Percentiles rank a stretch among this genome's conserved stretches.
phyloP scores from a whole-genome alignment of 2,888 invertebrate species.

The Andrena camellia region DNA sequence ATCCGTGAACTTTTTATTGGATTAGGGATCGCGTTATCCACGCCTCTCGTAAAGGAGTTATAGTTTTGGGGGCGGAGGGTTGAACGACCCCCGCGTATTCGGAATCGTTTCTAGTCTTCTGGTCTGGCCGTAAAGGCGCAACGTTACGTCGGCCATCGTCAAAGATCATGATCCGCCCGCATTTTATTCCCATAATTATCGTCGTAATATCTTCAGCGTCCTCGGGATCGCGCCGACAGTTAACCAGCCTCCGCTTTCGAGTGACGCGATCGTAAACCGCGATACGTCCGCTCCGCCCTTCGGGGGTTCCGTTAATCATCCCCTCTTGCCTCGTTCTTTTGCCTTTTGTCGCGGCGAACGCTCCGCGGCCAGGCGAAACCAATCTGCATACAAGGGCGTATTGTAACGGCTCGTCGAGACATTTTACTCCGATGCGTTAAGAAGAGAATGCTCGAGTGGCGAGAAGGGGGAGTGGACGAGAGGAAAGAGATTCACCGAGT shows the following conservation, averaged over 20 bases:
- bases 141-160: background rate
- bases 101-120: conserved; percentile 8
- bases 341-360: conserved; percentile 28
- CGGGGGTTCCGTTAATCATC: conserved; percentile 33
- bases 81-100: conserved; percentile 39
- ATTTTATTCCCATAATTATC: conserved; percentile 37
- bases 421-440: conserved; percentile 31
- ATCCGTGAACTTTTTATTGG: conserved; percentile 10
- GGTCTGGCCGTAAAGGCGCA: conserved; percentile 1
- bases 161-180: background rate
- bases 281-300: background rate
- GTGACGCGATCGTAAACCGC: conserved; percentile 30
- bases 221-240: background rate
- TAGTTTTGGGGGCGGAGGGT: conserved; percentile 11
- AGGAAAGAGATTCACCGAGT: conserved; percentile 33
- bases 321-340: conserved; percentile 14
- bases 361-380: conserved; percentile 32
- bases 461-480: background rate
- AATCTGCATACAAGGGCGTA: conserved; percentile 49
- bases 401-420: conserved; percentile 33
- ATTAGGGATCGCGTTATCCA: conserved; percentile 26
- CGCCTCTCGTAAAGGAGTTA: conserved; percentile 24
- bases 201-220: background rate
- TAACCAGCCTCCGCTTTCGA: background rate
- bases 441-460: conserved; percentile 22